Conservation (phyloP, 2,888 invertebrate species). For the Drosophila borborema region DNA sequence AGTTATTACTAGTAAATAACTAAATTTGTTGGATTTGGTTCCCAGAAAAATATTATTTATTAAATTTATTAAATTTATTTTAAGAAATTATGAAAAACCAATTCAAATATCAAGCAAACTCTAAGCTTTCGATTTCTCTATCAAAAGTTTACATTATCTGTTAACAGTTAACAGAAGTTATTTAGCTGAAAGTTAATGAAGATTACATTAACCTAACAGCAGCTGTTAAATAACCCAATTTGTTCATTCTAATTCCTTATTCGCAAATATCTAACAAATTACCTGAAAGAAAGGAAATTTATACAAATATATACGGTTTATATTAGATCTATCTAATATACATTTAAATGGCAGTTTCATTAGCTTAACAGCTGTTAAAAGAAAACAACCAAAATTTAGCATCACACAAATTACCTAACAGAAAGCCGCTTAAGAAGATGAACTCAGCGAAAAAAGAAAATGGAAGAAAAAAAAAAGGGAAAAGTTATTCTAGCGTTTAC, state of each 20-base stretch:
- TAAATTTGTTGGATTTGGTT: too few species aligned
- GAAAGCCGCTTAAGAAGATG: slow-evolving; percentile 11
- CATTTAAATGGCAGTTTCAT: neutral
- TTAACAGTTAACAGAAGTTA: neutral
- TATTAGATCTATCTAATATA: neutral
- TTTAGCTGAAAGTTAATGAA: too few species aligned
- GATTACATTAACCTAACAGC: neutral
- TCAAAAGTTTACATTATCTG: too few species aligned
- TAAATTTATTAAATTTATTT: too few species aligned
- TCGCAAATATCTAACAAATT: neutral
- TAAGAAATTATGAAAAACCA: too few species aligned
- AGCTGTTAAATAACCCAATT: neutral
- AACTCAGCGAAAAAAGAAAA: neutral
- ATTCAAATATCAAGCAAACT: too few species aligned
- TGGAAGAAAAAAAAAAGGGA: neutral
- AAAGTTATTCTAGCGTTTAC: slow-evolving; percentile 9
- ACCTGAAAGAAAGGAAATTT: neutral
- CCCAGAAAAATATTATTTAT: too few species aligned
- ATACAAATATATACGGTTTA: neutral
- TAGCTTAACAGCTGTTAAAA: neutral
- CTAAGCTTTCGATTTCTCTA: too few species aligned
- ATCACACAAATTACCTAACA: neutral
- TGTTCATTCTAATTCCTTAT: neutral
- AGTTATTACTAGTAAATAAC: too few species aligned
- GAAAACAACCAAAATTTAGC: neutral